These are phyloP conservation scores for Cheirogaleus medius DNA, from an alignment of 2,113 vertebrate species.

Conservation along the genomic window DNA sequence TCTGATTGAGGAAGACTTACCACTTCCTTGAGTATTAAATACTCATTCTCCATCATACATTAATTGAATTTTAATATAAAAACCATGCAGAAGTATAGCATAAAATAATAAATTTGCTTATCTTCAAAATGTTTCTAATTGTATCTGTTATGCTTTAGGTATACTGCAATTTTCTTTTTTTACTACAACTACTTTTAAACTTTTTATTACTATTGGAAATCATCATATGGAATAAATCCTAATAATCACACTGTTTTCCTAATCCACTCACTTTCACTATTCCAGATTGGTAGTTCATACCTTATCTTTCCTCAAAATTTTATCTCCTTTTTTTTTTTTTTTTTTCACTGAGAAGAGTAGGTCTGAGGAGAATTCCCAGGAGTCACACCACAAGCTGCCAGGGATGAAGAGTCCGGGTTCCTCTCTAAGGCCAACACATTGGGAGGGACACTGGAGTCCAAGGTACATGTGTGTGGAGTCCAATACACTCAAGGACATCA, in stretches of 20 bases:
- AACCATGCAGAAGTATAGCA: background rate
- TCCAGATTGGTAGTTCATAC: background rate
- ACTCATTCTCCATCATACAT: background rate
- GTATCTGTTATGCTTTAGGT: background rate
- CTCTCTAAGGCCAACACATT: background rate
- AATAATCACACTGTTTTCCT: background rate
- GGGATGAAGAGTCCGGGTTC: too few species aligned
- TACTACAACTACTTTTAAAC: background rate
- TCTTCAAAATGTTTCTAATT: slow-evolving; percentile 27
- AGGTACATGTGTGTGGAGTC: too few species aligned
- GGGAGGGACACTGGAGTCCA: accelerated
- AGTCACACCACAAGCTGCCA: background rate
- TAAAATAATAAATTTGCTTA: background rate
- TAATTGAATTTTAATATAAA: background rate
- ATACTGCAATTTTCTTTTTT: background rate
- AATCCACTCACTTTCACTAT: background rate
- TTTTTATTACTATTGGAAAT: background rate
- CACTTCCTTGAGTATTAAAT: background rate
- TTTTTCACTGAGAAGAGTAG: background rate
- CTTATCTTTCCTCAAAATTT: background rate
- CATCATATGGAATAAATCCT: background rate
- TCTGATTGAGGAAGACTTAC: background rate
- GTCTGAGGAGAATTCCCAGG: background rate
- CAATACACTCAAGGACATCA: background rate
- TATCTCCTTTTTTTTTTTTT: background rate